Evolutionary conservation across 2,888 invertebrate genomes (phyloP).

Genomic region (Amitus sp.): DNA sequence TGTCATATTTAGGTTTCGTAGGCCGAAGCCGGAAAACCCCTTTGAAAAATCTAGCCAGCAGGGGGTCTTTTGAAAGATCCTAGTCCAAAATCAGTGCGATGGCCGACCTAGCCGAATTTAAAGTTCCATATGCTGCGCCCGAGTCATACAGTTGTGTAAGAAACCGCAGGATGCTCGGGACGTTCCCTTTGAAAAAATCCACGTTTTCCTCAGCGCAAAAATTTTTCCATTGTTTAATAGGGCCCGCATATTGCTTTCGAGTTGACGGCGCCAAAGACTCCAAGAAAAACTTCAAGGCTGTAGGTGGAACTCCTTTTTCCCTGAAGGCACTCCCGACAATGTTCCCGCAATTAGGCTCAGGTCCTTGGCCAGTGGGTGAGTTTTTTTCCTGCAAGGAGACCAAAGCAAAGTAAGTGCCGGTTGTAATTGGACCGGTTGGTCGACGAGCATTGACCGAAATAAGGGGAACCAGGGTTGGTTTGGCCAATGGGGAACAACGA

Average conservation of each 20-base stretch:
- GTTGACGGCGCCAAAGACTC: slow-evolving; percentile 36
- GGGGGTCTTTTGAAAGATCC: too few relatives aligned
- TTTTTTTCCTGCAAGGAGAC: slow-evolving; percentile 17
- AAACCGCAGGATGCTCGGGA: slow-evolving; percentile 16
- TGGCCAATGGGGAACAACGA: slow-evolving; percentile 22
- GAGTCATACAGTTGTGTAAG: slow-evolving; percentile 20
- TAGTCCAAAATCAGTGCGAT: too few relatives aligned
- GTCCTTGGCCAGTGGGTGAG: slow-evolving; percentile 6
- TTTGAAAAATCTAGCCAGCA: slow-evolving; percentile 28
- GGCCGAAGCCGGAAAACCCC: slow-evolving; percentile 24
- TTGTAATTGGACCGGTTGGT: too few relatives aligned
- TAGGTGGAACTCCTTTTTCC: slow-evolving; percentile 12
- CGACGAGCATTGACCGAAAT: slow-evolving; percentile 1
- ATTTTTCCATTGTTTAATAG: slow-evolving; percentile 37
- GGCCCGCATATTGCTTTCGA: slow-evolving; percentile 36
- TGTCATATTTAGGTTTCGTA: slow-evolving; percentile 21
- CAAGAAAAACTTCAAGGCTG: slow-evolving; percentile 27
- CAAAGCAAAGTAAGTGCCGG: slow-evolving; percentile 12
- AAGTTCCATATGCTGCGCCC: slow-evolving; percentile 26
- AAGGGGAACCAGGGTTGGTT: slow-evolving; percentile 12
- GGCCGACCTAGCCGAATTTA: slow-evolving; percentile 32
- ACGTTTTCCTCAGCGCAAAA: slow-evolving; percentile 21
- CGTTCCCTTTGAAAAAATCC: slow-evolving; percentile 3
- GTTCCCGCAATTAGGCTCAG: slow-evolving; percentile 15
- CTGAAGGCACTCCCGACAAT: slow-evolving; percentile 16